Evolutionary conservation across 2,113 vertebrate species (phyloP).

Genomic region (Charadrius vociferus): DNA sequence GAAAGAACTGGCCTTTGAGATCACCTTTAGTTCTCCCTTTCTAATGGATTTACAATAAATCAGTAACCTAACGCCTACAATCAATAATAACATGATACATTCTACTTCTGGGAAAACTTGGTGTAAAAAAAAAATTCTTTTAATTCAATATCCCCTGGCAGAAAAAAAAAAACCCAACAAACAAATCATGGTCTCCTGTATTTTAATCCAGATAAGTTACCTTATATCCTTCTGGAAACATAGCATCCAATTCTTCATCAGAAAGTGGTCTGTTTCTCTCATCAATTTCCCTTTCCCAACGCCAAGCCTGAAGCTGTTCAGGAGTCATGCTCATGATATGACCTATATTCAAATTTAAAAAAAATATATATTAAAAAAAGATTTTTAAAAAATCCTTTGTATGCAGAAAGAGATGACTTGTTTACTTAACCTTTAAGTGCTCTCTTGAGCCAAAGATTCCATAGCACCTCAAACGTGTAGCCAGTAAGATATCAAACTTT

Average conservation of each 20-base stretch:
- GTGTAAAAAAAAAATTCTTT: not conserved
- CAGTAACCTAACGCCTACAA: not conserved
- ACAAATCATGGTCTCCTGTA: not conserved
- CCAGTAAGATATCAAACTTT: not conserved
- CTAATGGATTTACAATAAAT: not conserved
- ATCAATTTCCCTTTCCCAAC: slow-evolving; percentile 98
- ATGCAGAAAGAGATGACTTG: not conserved
- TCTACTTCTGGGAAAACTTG: not conserved
- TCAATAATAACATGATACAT: not conserved
- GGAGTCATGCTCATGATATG: slow-evolving; percentile 99
- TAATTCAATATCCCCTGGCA: not conserved
- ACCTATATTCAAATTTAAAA: slow-evolving; percentile 72
- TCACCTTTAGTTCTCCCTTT: not conserved
- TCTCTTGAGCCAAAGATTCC: not conserved
- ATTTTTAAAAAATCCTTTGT: not conserved
- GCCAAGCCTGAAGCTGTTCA: slow-evolving; percentile 97
- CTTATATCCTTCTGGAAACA: slow-evolving; percentile 99
- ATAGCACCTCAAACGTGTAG: not conserved
- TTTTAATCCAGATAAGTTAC: slow-evolving; percentile 55
- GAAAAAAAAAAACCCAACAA: not conserved
- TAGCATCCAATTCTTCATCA: slow-evolving; percentile 96
- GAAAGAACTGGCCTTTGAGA: not conserved
- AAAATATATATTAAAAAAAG: not conserved
- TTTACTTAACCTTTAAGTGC: not conserved
- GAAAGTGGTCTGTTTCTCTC: slow-evolving; percentile 96